Evolutionary conservation across 2,797 vertebrate genomes (phyloP), one percentile per base, ranked within the genome.

Genomic region (Hypotaenidia philippensis): DNA sequence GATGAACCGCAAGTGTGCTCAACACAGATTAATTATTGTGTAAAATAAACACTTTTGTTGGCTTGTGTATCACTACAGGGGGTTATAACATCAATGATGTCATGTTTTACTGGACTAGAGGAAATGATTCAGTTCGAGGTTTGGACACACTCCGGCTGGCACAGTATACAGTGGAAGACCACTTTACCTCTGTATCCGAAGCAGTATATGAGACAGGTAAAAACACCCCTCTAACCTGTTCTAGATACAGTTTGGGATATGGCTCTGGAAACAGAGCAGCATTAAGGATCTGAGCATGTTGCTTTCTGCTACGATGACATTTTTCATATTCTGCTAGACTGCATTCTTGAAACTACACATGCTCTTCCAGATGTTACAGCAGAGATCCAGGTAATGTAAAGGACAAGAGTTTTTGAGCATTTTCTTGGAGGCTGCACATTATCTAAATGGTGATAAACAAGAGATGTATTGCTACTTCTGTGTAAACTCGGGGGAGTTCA

Each of bases 51-150:
- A 71, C 38, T 63, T 5, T 34, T 76, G 25, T 85, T 87, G 96
- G 61, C 77, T 90, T 91, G 61, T 94, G 56, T 95, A 41, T 83
- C 91, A 25, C 69, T 93, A 5, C 94, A 99, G 99, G 99, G 99
- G 99, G 99, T 87, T 99, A 99, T 96, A 99, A 99, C 94, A 98
- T 99, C 92, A 99, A 99, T 57, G 99, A 99, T 93, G 98, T 99
- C 63, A 98, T 98, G 97, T 99, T 99, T 97, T 98, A 99, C 96
- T 99, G 99, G 99, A 99, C 99, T 59, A 98, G 99, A 96, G 99
- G 99, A 89, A 99, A 99, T 63, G 99, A 99, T 93, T 99, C 99
- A 0, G 99, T 99, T 94, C 98, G 98, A 56, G 99, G 99, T 12
- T 96, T 99, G 68, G 99, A 99, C 94, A 97, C 98, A 0, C 98